Evolutionary conservation across 2,797 vertebrate genomes (phyloP).

Genomic region (Paramormyrops hopkinsi): DNA sequence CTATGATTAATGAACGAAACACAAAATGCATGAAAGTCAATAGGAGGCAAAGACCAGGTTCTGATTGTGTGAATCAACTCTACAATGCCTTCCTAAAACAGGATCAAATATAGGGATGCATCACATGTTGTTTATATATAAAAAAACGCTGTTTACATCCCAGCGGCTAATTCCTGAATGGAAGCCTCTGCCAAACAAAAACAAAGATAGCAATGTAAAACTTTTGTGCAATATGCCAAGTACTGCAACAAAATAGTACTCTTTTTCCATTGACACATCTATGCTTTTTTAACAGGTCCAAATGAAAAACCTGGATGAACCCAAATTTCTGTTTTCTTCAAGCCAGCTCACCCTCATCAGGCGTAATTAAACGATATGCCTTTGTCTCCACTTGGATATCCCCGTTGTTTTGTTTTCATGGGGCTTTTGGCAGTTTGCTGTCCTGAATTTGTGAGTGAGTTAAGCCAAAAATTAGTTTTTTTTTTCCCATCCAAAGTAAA

Average conservation of each 20-base stretch:
- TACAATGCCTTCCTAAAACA: neutral
- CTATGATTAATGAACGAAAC: neutral
- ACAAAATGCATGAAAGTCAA: neutral
- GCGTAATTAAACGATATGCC: neutral
- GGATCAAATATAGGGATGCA: neutral
- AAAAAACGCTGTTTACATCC: neutral
- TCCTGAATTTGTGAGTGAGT: neutral
- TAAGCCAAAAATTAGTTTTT: neutral
- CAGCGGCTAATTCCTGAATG: neutral
- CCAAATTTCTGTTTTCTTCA: neutral
- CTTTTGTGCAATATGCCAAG: neutral
- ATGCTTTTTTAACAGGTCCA: neutral
- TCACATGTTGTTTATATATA: neutral
- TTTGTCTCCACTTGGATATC: neutral
- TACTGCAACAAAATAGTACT: neutral
- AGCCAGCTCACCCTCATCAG: neutral
- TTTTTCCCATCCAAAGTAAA: neutral
- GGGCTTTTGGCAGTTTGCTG: neutral
- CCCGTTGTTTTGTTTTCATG: neutral
- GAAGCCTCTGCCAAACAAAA: neutral
- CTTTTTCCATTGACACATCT: neutral
- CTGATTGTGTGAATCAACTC: neutral
- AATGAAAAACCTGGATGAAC: neutral
- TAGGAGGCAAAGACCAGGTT: neutral
- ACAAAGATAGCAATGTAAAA: neutral